phyloP scores from a whole-genome alignment of 1,140 invertebrate genomes.

The Nomia melanderi region DNA sequence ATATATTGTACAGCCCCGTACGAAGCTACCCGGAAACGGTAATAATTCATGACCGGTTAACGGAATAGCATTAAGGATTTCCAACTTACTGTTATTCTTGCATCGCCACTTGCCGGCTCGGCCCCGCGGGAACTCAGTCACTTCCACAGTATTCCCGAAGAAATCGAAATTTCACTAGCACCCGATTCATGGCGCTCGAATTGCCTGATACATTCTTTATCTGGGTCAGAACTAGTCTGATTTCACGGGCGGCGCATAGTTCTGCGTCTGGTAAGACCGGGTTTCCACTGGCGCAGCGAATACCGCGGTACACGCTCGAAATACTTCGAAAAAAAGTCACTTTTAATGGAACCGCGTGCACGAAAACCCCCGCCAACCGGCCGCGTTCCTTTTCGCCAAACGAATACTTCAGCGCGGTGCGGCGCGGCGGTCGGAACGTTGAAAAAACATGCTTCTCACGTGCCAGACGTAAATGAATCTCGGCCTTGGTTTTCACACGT shows the following conservation, averaged over 20 bases:
- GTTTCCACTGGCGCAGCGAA: background rate
- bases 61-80: slow-evolving; percentile 72
- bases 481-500: background rate
- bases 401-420: background rate
- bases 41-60: slow-evolving; percentile 71
- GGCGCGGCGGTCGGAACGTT: background rate
- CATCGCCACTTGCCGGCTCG: slow-evolving; percentile 20
- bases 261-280: background rate
- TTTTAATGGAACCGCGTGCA: background rate
- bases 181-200: background rate
- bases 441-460: background rate
- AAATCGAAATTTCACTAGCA: slow-evolving; percentile 1
- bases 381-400: background rate
- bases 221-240: background rate
- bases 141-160: background rate
- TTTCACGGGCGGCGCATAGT: background rate
- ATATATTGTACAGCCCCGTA: slow-evolving; percentile 65
- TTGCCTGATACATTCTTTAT: background rate
- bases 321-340: background rate
- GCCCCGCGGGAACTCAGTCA: background rate
- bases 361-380: background rate
- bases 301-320: background rate
- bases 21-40: slow-evolving; percentile 65
- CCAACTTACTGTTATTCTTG: slow-evolving; percentile 62
- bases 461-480: background rate